A percentile compares a stretch with the other conserved stretches of the same genome.
Evolutionary conservation across 2,797 vertebrate genomes (phyloP).

Genomic region (Chloroceryle inda): DNA sequence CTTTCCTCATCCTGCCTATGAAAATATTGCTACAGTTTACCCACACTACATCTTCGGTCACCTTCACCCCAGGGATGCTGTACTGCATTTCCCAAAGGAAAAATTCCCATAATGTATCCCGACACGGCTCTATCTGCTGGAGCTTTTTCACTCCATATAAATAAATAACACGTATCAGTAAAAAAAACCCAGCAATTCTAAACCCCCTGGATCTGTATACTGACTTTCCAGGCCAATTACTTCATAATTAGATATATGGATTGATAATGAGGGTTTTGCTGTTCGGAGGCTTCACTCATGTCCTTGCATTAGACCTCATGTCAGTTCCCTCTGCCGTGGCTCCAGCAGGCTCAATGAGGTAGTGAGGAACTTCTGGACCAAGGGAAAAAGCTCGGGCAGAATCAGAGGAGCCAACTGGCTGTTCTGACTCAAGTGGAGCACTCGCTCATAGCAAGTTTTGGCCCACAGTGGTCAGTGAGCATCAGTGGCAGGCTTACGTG

Average conservation of each 20-base stretch:
- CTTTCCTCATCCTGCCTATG: background rate
- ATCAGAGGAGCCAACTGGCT: background rate
- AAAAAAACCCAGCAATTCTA: background rate
- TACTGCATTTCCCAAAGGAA: background rate
- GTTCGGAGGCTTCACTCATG: background rate
- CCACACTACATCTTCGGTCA: background rate
- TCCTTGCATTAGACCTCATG: background rate
- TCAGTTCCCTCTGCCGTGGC: background rate
- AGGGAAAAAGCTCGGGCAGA: background rate
- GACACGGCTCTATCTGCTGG: background rate
- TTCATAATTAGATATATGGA: background rate
- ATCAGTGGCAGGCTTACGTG: background rate
- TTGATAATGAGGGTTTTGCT: background rate
- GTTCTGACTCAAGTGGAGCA: background rate
- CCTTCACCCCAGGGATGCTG: background rate
- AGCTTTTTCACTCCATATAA: background rate
- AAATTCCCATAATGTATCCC: background rate
- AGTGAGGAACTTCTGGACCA: background rate
- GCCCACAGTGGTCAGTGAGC: background rate
- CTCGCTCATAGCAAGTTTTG: background rate
- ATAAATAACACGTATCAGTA: background rate
- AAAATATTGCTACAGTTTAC: rapidly evolving
- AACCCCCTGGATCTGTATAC: background rate
- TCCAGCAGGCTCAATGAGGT: background rate
- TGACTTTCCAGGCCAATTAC: background rate